Evolutionary conservation across 2,113 vertebrate species (phyloP).

Genomic region (Macrotus californicus): DNA sequence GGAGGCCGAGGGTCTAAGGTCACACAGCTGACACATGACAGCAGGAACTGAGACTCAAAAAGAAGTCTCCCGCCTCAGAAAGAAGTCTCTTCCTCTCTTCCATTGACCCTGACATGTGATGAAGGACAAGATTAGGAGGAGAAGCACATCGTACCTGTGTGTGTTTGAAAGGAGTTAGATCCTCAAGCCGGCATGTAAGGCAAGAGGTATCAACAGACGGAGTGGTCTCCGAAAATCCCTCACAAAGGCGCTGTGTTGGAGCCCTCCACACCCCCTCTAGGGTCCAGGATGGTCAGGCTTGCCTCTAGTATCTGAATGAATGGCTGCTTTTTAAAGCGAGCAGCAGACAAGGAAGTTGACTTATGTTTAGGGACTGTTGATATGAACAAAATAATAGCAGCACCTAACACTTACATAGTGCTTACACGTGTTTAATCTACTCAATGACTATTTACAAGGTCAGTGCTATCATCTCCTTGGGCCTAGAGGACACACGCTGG

Average conservation of each 20-base stretch:
- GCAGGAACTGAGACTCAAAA: background rate
- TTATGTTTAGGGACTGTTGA: background rate
- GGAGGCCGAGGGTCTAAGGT: background rate
- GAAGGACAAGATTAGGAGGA: background rate
- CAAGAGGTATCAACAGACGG: background rate
- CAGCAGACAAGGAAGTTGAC: background rate
- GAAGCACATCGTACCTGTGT: background rate
- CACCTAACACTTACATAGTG: background rate
- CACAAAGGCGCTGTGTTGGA: accelerated
- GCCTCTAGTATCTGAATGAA: background rate
- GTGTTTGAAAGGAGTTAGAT: too few relatives aligned
- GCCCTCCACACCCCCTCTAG: background rate
- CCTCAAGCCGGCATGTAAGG: background rate
- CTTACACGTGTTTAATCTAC: background rate
- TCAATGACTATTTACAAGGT: background rate
- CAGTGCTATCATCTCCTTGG: background rate
- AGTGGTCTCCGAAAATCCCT: background rate
- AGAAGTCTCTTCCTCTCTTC: background rate
- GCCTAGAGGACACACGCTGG: background rate
- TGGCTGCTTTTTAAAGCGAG: too few relatives aligned
- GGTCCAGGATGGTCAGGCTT: background rate
- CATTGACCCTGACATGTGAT: background rate
- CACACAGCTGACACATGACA: background rate
- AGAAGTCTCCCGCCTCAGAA: too few relatives aligned
- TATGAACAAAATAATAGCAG: background rate